Percentiles rank a stretch among this genome's conserved stretches.
These are phyloP conservation scores for Hippocampus mohnikei DNA, from an alignment of 2,113 vertebrate genomes.

Conservation along the genomic window DNA sequence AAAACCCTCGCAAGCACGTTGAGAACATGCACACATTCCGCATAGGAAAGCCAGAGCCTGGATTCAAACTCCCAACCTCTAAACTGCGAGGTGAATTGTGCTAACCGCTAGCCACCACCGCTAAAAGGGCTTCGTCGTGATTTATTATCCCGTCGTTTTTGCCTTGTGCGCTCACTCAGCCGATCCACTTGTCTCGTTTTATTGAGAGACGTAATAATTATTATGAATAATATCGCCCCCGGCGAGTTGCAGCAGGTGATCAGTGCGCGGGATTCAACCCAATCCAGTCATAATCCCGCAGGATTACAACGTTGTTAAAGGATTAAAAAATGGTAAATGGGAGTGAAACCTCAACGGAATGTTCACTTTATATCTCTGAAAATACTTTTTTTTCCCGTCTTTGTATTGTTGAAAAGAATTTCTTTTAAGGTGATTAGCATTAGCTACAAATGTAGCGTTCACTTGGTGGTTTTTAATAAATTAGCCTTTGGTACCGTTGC, in stretches of 20 bases:
- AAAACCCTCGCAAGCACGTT: too few relatives aligned
- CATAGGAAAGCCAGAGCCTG: too few relatives aligned
- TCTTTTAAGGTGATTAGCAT: neutral
- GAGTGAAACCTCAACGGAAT: slow-evolving; percentile 3
- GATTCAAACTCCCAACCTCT: too few relatives aligned
- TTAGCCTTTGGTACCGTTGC: too few relatives aligned
- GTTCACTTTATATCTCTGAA: slow-evolving; percentile 3
- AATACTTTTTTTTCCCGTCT: neutral
- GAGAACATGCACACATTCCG: too few relatives aligned
- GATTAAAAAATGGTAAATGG: slow-evolving; percentile 39
- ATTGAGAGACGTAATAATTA: neutral
- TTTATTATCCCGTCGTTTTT: too few relatives aligned
- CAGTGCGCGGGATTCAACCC: slow-evolving; percentile 21
- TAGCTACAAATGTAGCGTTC: too few relatives aligned
- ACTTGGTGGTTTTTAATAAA: too few relatives aligned
- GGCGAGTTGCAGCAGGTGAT: slow-evolving; percentile 20
- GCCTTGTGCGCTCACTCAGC: too few relatives aligned
- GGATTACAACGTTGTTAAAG: slow-evolving; percentile 44
- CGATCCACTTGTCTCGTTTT: neutral
- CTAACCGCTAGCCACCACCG: too few relatives aligned
- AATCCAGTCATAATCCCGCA: slow-evolving; percentile 45
- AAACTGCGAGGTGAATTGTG: too few relatives aligned
- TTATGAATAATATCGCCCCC: neutral
- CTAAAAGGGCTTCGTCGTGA: too few relatives aligned
- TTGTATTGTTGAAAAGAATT: neutral